Base-by-base conservation (phyloP, 1,140 invertebrate genomes). In the Trinorchestia longiramus region DNA sequence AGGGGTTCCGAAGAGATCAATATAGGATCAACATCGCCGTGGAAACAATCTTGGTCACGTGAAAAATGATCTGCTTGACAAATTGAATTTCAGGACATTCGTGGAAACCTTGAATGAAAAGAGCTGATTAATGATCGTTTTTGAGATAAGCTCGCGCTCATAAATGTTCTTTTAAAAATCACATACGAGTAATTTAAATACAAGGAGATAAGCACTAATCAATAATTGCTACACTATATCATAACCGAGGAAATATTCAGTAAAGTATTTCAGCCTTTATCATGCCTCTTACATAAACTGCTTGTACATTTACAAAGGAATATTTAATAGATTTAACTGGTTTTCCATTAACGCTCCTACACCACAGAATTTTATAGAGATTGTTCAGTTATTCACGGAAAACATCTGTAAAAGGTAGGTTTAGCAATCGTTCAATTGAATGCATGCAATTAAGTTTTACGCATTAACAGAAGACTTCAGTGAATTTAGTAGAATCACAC, bases 21-120 rank as follows among this genome's bases (percentile, higher is more conserved):
- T 94, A 94, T 94, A 43, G 92, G 92, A 45, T 45, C 92, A 45
- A 43, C 17, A 45, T 43, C 92, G 43, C 40, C 44, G 6, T 8
- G 92, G 92, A 94, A 94, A 94, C 92, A 94, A 45, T 94, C 43
- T 94, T 45, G 92, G 40, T 43, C 92, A 45, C 40, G 28, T 43
- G 92, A 94, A 94, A 94, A 94, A 94, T 94, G 43, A 94, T 44
- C 36, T 94, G 3, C 44, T 94, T 45, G 92, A 94, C 92, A 94
- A 45, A 94, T 94, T 44, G 92, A 40, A 94, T 94, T 94, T 45
- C 40, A 43, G 3, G 44, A 94, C 88, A 90, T 42, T 90, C 88
- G 88, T 90, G 88, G 43, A 90, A 77, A 77, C 62, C 62, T 11
- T 90, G 41, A 90, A 42, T 90, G 41, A 90, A 15, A 77, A 77